Conservation (phyloP, 2,888 invertebrate species). For the Zhengitettix transpicula region DNA sequence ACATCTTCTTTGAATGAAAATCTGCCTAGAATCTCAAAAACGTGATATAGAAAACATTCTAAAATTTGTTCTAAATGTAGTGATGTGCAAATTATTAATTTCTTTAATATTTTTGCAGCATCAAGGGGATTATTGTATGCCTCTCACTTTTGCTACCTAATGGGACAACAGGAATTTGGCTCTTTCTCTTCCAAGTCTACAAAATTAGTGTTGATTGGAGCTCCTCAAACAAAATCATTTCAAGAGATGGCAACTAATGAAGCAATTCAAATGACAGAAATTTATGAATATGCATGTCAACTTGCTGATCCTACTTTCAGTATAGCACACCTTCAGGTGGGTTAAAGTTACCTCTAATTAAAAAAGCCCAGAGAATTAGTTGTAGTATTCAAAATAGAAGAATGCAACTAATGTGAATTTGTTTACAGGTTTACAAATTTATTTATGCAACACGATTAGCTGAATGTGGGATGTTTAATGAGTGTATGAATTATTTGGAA, state of each 20-base stretch:
- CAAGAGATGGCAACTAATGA: constrained; percentile 56
- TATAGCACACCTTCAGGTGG: no score
- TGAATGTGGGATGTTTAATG: constrained; percentile 60
- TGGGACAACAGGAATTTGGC: constrained; percentile 53
- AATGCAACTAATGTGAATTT: constrained; percentile 1
- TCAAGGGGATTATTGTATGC: constrained; percentile 69
- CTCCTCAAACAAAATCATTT: constrained; percentile 46
- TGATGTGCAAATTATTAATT: no score
- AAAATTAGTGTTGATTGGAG: constrained; percentile 67
- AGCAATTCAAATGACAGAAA: constrained; percentile 86
- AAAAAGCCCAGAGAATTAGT: no score
- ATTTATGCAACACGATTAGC: constrained; percentile 60
- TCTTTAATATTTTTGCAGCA: constrained; percentile 25
- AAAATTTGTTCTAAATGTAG: no score
- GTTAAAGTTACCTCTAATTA: no score
- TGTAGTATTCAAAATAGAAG: no score
- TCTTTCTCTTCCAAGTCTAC: constrained; percentile 15
- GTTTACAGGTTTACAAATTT: constrained; percentile 63
- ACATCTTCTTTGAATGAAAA: no score
- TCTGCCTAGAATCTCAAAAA: no score
- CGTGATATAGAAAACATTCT: no score
- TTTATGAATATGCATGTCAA: constrained; percentile 83
- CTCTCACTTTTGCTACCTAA: constrained; percentile 91
- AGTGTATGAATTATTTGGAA: constrained; percentile 72
- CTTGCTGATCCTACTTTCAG: constrained; percentile 52